phyloP scores from a whole-genome alignment of 2,888 invertebrate genomes.

The Pinctada fucata region DNA sequence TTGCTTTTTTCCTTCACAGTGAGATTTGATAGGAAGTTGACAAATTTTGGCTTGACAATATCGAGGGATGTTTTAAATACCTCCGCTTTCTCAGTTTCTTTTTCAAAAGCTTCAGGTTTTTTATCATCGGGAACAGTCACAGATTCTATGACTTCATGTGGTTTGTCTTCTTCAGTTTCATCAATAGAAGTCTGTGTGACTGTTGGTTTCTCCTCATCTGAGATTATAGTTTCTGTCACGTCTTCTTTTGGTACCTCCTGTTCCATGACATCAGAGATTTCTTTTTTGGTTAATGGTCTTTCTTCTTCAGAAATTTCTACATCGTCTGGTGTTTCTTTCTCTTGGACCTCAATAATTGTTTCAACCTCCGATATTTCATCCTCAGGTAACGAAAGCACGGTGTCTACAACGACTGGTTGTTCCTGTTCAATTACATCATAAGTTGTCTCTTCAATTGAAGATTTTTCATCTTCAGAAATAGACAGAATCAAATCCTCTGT shows the following conservation, averaged over 20 bases:
- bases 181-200: background rate
- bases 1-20: constrained; percentile 46
- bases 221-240: constrained; percentile 1
- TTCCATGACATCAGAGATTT: constrained; percentile 19
- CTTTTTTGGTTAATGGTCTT: constrained; percentile 7
- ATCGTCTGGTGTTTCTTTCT: no score
- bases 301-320: background rate
- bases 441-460: no score
- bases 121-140: constrained; percentile 37
- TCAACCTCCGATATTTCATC: background rate
- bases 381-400: background rate
- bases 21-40: constrained; percentile 34
- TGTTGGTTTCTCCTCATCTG: constrained; percentile 7
- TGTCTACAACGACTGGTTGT: background rate
- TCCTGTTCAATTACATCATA: background rate
- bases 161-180: constrained; percentile 34
- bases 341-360: no score
- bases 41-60: no score
- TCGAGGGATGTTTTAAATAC: constrained; percentile 35
- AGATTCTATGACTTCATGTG: constrained; percentile 36
- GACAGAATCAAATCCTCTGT: no score
- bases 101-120: constrained; percentile 46
- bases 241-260: constrained; percentile 8
- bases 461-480: no score
- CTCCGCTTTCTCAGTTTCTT: constrained; percentile 45